Percentiles rank a stretch among this genome's conserved stretches.
These are phyloP conservation scores for Netta rufina DNA, from an alignment of 2,797 vertebrate species.

Conservation along the genomic window DNA sequence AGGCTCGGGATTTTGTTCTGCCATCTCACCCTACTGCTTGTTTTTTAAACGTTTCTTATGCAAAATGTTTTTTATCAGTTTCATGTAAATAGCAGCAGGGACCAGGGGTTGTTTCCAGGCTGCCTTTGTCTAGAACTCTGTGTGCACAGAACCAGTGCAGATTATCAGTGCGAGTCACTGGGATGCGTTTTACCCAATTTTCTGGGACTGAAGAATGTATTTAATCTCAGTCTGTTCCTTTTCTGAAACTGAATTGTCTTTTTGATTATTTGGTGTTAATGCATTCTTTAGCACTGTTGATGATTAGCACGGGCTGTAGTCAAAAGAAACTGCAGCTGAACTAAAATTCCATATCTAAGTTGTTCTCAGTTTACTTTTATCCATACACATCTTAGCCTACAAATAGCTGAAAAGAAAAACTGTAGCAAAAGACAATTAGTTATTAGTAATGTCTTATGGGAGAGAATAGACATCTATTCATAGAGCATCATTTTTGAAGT, in stretches of 20 bases:
- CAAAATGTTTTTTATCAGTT: neutral
- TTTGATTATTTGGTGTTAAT: neutral
- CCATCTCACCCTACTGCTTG: neutral
- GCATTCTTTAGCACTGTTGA: neutral
- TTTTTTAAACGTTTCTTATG: neutral
- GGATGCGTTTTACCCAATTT: neutral
- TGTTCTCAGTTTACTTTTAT: neutral
- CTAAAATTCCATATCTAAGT: neutral
- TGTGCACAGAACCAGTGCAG: neutral
- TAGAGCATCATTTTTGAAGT: neutral
- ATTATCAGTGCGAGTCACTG: neutral
- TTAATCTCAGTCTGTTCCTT: neutral
- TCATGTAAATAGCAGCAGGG: neutral
- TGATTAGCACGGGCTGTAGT: neutral
- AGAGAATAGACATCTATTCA: neutral
- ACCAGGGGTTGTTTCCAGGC: neutral
- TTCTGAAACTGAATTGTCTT: neutral
- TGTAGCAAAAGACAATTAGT: neutral
- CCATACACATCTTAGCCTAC: neutral
- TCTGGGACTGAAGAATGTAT: neutral
- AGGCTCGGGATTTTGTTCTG: constrained; percentile 23
- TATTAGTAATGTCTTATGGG: neutral
- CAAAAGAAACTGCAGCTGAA: neutral
- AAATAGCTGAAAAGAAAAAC: neutral
- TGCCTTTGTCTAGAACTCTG: neutral